A percentile compares a stretch with the other conserved stretches of the same genome.
These are phyloP conservation scores for Geopemphigus sp. DNA, from an alignment of 1,140 invertebrate genomes.

Conservation along the genomic window DNA sequence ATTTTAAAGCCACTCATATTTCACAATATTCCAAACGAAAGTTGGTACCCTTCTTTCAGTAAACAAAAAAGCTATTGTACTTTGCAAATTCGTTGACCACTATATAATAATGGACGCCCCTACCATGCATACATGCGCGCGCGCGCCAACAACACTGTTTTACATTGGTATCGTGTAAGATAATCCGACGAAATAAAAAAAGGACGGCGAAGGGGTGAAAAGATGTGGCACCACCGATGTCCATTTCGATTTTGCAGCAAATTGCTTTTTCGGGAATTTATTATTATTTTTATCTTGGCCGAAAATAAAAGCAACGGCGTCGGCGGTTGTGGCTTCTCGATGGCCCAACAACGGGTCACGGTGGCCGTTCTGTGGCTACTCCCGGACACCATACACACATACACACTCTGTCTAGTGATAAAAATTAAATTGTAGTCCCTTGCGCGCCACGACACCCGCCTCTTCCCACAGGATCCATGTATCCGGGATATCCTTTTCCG, in stretches of 20 bases:
- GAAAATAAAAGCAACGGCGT: not conserved
- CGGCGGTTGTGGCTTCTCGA: not conserved
- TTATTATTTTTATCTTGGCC: constrained; percentile 35
- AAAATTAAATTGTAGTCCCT: constrained; percentile 42
- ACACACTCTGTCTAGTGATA: constrained; percentile 15
- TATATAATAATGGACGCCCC: not conserved
- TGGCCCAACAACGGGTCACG: constrained; percentile 20
- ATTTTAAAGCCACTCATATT: too few relatives aligned
- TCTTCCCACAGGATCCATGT: constrained; percentile 10
- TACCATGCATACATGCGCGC: not conserved
- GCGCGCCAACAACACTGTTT: too few relatives aligned
- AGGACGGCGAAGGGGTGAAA: not conserved
- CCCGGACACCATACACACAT: not conserved
- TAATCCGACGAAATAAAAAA: not conserved
- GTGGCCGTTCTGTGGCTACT: not conserved
- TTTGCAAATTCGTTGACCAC: constrained; percentile 2
- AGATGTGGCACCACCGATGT: constrained; percentile 36
- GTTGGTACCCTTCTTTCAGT: too few relatives aligned
- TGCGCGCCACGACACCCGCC: not conserved
- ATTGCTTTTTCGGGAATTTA: constrained; percentile 48
- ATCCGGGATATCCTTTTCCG: constrained; percentile 44
- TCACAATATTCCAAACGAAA: not conserved
- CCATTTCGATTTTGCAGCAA: constrained; percentile 44
- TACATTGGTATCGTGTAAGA: not conserved
- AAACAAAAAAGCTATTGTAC: not conserved